These are phyloP conservation scores for Columbina picui DNA, from an alignment of 2,113 vertebrate species.

Conservation along the genomic window DNA sequence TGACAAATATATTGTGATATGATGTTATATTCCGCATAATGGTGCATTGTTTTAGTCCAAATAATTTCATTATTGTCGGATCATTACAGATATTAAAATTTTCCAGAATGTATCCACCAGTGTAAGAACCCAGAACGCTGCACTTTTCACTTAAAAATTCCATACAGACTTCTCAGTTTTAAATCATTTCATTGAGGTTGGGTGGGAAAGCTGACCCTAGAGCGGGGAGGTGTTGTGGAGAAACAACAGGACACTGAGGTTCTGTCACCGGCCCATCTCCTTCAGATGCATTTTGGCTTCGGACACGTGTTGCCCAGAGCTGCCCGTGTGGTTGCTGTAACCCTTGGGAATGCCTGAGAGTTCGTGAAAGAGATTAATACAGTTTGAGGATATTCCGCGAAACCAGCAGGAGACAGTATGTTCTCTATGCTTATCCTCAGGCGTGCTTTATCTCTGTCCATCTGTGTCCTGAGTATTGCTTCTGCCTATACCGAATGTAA, in stretches of 20 bases:
- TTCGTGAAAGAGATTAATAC: neutral
- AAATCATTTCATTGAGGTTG: neutral
- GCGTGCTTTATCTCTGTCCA: neutral
- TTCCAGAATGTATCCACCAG: neutral
- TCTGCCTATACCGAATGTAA: neutral
- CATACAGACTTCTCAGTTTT: neutral
- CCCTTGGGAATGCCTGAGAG: neutral
- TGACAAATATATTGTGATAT: neutral
- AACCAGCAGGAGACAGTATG: neutral
- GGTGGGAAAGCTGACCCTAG: neutral
- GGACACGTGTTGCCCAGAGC: neutral
- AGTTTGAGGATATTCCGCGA: neutral
- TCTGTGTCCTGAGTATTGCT: neutral
- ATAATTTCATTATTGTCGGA: neutral
- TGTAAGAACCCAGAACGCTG: neutral
- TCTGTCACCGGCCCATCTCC: neutral
- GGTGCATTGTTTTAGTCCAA: neutral
- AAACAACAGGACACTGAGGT: neutral
- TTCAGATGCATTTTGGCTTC: neutral
- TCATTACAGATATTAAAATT: neutral
- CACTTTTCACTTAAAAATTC: neutral
- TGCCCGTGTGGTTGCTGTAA: neutral
- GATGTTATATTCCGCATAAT: neutral
- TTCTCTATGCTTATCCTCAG: neutral
- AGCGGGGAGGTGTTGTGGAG: rapidly evolving